These are phyloP conservation scores for Gambusia holbrooki DNA, from an alignment of 2,113 vertebrate genomes.

Conservation along the genomic window DNA sequence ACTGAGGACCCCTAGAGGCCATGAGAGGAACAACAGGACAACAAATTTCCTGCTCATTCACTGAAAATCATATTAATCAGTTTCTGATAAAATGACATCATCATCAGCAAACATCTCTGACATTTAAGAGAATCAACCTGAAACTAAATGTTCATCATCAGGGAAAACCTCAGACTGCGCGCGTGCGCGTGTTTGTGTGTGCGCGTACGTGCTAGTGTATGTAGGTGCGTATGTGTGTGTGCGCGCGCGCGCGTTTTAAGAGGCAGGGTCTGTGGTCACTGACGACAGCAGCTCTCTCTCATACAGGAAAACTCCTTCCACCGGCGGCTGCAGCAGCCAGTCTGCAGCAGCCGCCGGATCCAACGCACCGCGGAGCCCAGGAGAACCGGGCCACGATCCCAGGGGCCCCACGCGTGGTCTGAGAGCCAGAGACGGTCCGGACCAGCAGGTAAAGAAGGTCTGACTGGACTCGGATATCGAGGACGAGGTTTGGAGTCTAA, in stretches of 20 bases:
- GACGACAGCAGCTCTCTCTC: conserved; percentile 2
- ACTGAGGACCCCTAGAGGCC: no score
- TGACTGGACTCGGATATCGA: background rate
- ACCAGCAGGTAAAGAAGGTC: conserved; percentile 1
- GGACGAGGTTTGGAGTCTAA: background rate
- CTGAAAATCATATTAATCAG: background rate
- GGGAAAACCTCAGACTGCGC: background rate
- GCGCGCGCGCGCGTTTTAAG: background rate
- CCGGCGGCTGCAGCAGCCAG: conserved; percentile 15
- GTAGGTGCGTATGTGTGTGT: background rate
- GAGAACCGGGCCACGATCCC: background rate
- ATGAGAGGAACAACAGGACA: no score
- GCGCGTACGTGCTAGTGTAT: background rate
- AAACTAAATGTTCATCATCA: background rate
- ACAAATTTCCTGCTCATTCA: no score
- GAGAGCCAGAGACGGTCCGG: background rate
- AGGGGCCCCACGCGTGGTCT: conserved; percentile 12
- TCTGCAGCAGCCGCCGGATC: background rate
- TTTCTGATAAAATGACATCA: background rate
- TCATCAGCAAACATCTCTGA: background rate
- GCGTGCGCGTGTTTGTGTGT: background rate
- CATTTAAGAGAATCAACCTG: background rate
- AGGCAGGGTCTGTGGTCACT: conserved; percentile 27
- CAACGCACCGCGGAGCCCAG: background rate
- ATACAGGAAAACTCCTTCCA: conserved; percentile 36